Percentiles rank a stretch among this genome's conserved stretches.
Evolutionary conservation across 2,888 invertebrate genomes (phyloP).

Genomic region (Noctua pronuba): DNA sequence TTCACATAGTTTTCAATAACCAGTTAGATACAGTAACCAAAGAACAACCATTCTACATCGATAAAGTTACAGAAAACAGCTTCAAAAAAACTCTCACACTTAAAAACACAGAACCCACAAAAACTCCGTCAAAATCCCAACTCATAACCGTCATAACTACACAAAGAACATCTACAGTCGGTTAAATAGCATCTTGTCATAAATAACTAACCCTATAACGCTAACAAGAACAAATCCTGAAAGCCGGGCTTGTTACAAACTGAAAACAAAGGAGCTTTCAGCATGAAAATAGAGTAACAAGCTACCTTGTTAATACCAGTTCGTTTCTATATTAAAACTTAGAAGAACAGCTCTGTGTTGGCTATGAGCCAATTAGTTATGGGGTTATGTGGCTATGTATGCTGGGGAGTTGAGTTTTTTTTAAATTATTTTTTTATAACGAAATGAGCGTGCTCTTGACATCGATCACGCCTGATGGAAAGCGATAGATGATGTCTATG

Average conservation of each 20-base stretch:
- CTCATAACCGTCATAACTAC: conserved; percentile 47
- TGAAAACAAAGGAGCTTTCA: conserved; percentile 83
- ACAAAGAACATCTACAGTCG: conserved; percentile 54
- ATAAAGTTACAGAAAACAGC: background rate
- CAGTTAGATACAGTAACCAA: background rate
- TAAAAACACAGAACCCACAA: background rate
- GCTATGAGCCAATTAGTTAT: conserved; percentile 80
- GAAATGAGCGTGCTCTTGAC: too few relatives aligned
- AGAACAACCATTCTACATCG: background rate
- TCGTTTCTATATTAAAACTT: conserved; percentile 82
- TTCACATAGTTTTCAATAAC: background rate
- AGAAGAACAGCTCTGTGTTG: conserved; percentile 75
- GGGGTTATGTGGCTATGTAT: conserved; percentile 19
- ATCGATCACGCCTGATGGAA: too few relatives aligned
- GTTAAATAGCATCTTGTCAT: conserved; percentile 68
- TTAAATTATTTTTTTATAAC: too few relatives aligned
- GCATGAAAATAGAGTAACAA: conserved; percentile 83
- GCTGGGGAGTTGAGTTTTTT: conserved; percentile 56
- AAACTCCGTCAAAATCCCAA: conserved; percentile 19
- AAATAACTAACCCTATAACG: conserved; percentile 69
- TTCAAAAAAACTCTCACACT: conserved; percentile 4
- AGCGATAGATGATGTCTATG: too few relatives aligned
- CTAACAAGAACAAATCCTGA: conserved; percentile 71
- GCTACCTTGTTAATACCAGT: conserved; percentile 79
- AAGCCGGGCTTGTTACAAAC: conserved; percentile 75